Evolutionary conservation across 2,113 vertebrate species (phyloP).

Genomic region (Lethenteron reissneri): DNA sequence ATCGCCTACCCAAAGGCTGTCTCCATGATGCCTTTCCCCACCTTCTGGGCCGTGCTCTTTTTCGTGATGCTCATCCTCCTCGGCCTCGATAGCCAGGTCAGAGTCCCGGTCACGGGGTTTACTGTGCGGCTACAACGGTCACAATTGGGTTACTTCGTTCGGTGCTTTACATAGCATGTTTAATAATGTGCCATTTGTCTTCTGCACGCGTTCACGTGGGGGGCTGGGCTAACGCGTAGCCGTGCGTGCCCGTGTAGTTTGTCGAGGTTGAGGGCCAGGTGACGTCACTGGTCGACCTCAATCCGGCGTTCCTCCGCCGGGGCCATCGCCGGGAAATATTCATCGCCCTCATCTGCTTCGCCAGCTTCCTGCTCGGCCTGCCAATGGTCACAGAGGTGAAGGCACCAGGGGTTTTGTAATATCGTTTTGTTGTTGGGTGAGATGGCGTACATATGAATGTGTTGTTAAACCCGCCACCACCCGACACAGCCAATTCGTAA

Average conservation of each 20-base stretch:
- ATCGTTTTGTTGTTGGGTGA: background rate
- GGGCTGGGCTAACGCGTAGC: too few species aligned
- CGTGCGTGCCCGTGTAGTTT: constrained; percentile 34
- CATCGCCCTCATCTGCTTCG: constrained; percentile 67
- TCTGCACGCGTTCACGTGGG: too few species aligned
- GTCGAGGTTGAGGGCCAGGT: constrained; percentile 99
- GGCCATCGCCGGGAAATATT: constrained; percentile 95
- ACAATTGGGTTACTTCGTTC: background rate
- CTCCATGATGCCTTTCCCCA: constrained; percentile 92
- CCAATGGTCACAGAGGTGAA: constrained; percentile 93
- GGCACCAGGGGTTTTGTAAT: background rate
- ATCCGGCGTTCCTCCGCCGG: constrained; percentile 91
- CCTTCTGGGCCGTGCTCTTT: constrained; percentile 93
- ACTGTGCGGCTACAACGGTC: background rate
- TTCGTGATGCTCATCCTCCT: constrained; percentile 99
- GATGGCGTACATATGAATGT: too few species aligned
- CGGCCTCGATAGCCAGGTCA: constrained; percentile 95
- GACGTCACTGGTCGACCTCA: constrained; percentile 95
- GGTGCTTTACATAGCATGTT: background rate
- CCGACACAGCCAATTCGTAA: too few species aligned
- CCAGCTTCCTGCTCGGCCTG: constrained; percentile 93
- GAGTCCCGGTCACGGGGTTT: constrained; percentile 12
- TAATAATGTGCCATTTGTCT: too few species aligned
- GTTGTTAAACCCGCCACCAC: too few species aligned
- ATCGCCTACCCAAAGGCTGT: constrained; percentile 97